A percentile compares a stretch with the other conserved stretches of the same genome.
Evolutionary conservation across 2,888 invertebrate genomes (phyloP).

Genomic region (Amiota mariae): DNA sequence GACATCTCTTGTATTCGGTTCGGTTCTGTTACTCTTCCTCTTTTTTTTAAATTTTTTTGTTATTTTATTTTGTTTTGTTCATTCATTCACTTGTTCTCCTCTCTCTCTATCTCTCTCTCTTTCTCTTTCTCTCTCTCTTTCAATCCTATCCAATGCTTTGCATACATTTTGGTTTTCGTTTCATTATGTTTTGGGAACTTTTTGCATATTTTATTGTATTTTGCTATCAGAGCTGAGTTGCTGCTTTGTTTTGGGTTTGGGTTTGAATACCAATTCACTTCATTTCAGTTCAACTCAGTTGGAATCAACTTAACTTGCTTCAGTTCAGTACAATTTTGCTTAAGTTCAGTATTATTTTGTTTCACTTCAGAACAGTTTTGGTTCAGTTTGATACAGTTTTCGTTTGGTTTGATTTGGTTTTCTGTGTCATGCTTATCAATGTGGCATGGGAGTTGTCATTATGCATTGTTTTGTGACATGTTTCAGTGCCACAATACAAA

Average conservation of each 20-base stretch:
- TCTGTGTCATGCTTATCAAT: constrained; percentile 50
- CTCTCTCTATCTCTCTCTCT: too few species aligned
- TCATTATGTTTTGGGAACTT: too few species aligned
- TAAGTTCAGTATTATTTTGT: constrained; percentile 19
- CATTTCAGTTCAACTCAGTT: too few species aligned
- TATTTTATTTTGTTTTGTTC: neutral
- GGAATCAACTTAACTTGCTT: too few species aligned
- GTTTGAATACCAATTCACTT: too few species aligned
- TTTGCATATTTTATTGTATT: too few species aligned
- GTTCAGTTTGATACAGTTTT: neutral
- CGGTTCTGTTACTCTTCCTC: constrained; percentile 34
- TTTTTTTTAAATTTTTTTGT: constrained; percentile 7
- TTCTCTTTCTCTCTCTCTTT: too few species aligned
- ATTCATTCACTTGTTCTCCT: too few species aligned
- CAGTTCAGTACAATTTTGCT: too few species aligned
- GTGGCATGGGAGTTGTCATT: constrained; percentile 28
- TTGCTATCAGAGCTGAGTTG: neutral
- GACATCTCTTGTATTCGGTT: too few species aligned
- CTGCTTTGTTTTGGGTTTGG: neutral
- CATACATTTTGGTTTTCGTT: constrained; percentile 11
- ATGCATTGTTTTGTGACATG: constrained; percentile 27
- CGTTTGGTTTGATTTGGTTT: constrained; percentile 28
- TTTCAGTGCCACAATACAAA: constrained; percentile 30
- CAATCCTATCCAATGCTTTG: neutral
- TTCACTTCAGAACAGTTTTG: constrained; percentile 31